Base-by-base conservation (phyloP, 2,888 invertebrate species). In the Molorchus minor region DNA sequence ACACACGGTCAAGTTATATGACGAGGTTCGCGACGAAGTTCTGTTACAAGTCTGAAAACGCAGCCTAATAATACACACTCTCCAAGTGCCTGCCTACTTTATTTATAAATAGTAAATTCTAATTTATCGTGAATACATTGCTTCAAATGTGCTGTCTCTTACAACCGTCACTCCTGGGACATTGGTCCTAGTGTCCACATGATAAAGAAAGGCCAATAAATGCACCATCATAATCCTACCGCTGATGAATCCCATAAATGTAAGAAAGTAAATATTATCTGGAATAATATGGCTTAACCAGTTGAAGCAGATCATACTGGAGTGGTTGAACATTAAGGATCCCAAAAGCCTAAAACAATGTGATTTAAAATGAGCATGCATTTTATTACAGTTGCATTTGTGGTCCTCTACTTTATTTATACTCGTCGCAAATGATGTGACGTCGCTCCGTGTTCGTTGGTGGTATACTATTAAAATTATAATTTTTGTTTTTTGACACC, bases 211-310 rank as follows among this genome's bases (percentile, higher is more conserved):
- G 1, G 77, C 77, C 43, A 76, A 44, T 19, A 77, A 61, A 60
- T 78, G 75, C 8, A 77, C 62, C 70, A 78, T 75, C 66, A 77
- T 71, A 30, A 79, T 56, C 62, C 78, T 65, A 19, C 78, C 79
- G 43, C 68, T 59, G 1, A 78, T n/a, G 46, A 75, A 76, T 17
- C 77, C 75, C 47, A 75, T 44, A 33, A 75, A 52, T 0, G 75
- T 73, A 12, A 71, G 53, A 15, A 76, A 19, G 13, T 66, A 54
- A 7, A 70, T 66, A 7, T 61, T 61, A 10, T 67, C 59, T 15
- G 62, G 56, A 44, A 73, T 64, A 10, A 56, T 58, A 0, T 61
- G 36, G 10, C 40, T 53, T 8, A 79, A 55, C 73, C 74, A 79
- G 3, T 70, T 61, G 58, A 69, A 79, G 35, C 72, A 71, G 10